These are phyloP conservation scores for Sebastes miniatus DNA, from an alignment of 2,797 vertebrate species.

Conservation along the genomic window DNA sequence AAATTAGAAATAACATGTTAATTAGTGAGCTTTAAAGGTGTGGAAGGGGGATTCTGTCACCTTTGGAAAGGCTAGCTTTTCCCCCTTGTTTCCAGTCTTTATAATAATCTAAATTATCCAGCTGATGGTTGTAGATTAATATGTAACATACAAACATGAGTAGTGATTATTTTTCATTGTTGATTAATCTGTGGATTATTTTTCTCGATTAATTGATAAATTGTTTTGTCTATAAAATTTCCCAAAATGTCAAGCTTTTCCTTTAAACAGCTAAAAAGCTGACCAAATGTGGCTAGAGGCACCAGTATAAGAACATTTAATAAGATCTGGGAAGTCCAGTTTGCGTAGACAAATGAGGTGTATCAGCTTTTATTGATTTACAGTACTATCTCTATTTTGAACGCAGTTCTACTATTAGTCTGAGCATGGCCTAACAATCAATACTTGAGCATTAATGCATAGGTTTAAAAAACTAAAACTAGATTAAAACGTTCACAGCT, in stretches of 20 bases:
- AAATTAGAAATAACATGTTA: too few relatives aligned
- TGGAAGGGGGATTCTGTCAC: accelerated
- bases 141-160: accelerated
- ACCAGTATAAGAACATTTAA: neutral
- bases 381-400: accelerated
- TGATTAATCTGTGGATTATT: too few relatives aligned
- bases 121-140: too few relatives aligned
- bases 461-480: neutral
- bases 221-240: too few relatives aligned
- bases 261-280: too few relatives aligned
- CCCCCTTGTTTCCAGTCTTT: too few relatives aligned
- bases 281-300: neutral
- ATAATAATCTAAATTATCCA: accelerated
- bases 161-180: too few relatives aligned
- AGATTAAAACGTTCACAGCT: neutral
- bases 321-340: neutral
- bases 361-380: neutral
- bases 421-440: too few relatives aligned
- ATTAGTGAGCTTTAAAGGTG: too few relatives aligned
- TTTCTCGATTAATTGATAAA: too few relatives aligned
- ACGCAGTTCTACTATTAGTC: too few relatives aligned
- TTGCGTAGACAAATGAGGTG: accelerated
- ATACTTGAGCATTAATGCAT: neutral
- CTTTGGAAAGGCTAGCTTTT: accelerated
- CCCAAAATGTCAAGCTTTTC: too few relatives aligned